These are phyloP conservation scores for Labeo calbasu DNA, from an alignment of 2,797 vertebrate species.

Conservation along the genomic window DNA sequence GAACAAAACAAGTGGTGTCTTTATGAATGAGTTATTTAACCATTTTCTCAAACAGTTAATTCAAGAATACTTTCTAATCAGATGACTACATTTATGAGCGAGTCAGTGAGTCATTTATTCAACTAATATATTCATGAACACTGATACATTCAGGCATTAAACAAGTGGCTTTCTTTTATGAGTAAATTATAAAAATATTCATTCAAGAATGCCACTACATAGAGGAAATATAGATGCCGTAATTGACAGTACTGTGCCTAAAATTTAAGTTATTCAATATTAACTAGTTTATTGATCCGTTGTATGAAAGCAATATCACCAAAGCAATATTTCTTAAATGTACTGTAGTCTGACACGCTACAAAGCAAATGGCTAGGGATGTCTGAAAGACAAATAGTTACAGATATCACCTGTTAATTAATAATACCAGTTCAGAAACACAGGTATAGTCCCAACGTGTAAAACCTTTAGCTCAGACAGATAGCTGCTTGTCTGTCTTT, in stretches of 20 bases:
- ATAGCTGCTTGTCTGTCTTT: conserved; percentile 59
- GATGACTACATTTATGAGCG: not conserved
- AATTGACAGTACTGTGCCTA: not conserved
- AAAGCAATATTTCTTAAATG: not conserved
- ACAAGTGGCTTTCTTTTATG: not conserved
- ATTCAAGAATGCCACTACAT: not conserved
- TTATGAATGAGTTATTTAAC: too few relatives aligned
- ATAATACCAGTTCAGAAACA: conserved; percentile 41
- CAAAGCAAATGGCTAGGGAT: not conserved
- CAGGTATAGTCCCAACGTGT: conserved; percentile 40
- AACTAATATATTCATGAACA: not conserved
- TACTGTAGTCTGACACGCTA: not conserved
- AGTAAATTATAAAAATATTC: not conserved
- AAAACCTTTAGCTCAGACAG: conserved; percentile 42
- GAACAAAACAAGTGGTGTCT: too few relatives aligned
- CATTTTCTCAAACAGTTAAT: too few relatives aligned
- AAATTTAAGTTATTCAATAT: not conserved
- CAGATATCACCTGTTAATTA: conserved; percentile 62
- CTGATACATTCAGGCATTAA: not conserved
- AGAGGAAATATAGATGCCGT: not conserved
- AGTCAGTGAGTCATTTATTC: not conserved
- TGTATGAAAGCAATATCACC: not conserved
- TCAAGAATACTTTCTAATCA: not conserved
- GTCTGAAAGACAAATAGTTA: conserved; percentile 1
- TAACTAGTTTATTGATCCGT: not conserved